Percentiles rank a stretch among this genome's conserved stretches.
Evolutionary conservation across 2,888 invertebrate genomes (phyloP).

Genomic region (Cylindroiulus punctatus): DNA sequence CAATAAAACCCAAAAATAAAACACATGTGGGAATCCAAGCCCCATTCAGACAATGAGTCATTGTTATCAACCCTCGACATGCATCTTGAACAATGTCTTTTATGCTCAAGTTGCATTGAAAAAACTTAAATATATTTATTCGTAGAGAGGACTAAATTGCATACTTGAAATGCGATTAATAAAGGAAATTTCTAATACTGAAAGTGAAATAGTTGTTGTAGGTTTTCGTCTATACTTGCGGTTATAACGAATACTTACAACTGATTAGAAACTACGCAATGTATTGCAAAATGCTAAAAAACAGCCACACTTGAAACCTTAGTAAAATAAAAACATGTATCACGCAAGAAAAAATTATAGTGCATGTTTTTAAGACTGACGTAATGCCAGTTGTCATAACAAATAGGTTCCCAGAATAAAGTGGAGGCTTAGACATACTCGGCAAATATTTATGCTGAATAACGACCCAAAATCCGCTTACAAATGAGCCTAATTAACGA

Average conservation of each 20-base stretch:
- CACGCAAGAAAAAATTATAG: not conserved
- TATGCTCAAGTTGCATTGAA: not conserved
- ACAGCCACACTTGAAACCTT: not conserved
- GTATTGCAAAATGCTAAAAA: no score
- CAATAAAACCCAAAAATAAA: no score
- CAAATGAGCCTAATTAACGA: not conserved
- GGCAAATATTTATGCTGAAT: conserved; percentile 3
- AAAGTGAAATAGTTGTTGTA: not conserved
- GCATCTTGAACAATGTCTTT: not conserved
- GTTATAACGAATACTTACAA: not conserved
- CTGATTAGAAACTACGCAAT: not conserved
- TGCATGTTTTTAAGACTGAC: not conserved
- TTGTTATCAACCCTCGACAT: not conserved
- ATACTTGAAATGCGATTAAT: not conserved
- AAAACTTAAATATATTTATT: not conserved
- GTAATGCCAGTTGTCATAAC: not conserved
- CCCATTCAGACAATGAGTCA: not conserved
- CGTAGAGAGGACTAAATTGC: not conserved
- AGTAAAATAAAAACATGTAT: not conserved
- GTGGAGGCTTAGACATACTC: not conserved
- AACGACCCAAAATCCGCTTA: conserved; percentile 21
- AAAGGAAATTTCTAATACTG: not conserved
- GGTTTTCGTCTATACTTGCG: not conserved
- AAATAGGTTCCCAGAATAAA: not conserved
- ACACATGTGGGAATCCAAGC: not conserved